Conservation (phyloP, 2,888 invertebrate genomes). For the Lycocerus yunnanus region DNA sequence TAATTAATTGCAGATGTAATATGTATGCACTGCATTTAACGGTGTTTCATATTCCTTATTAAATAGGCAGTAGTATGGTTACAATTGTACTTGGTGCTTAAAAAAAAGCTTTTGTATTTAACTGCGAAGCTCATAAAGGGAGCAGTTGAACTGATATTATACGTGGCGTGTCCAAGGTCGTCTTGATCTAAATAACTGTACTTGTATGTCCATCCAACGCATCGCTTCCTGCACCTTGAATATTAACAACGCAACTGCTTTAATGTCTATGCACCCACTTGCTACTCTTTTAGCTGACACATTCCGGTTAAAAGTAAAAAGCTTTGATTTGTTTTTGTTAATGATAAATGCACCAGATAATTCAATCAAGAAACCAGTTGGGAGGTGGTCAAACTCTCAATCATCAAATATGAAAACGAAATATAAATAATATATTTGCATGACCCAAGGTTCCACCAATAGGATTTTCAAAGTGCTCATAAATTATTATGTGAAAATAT, state of each 20-base stretch:
- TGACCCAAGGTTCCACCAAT: neutral
- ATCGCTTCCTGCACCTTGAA: slow-evolving; percentile 29
- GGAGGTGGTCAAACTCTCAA: neutral
- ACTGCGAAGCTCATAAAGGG: neutral
- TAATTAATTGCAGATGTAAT: neutral
- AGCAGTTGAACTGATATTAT: slow-evolving; percentile 6
- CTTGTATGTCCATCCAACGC: slow-evolving; percentile 24
- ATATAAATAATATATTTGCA: neutral
- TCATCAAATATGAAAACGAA: neutral
- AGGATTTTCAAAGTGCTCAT: neutral
- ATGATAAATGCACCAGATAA: slow-evolving; percentile 13
- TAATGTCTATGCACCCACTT: slow-evolving; percentile 22
- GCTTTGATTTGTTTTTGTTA: slow-evolving; percentile 11
- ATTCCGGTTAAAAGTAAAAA: slow-evolving; percentile 17
- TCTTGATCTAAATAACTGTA: slow-evolving; percentile 28
- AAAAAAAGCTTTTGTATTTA: neutral
- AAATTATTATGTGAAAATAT: neutral
- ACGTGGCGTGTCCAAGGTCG: slow-evolving; percentile 26
- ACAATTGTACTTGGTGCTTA: neutral
- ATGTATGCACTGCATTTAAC: neutral
- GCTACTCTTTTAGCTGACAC: slow-evolving; percentile 19
- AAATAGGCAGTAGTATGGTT: neutral
- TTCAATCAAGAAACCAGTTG: neutral
- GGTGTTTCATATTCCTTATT: neutral
- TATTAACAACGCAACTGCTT: slow-evolving; percentile 15